phyloP scores from a whole-genome alignment of 2,797 vertebrate genomes.

The Acanthopagrus latus region DNA sequence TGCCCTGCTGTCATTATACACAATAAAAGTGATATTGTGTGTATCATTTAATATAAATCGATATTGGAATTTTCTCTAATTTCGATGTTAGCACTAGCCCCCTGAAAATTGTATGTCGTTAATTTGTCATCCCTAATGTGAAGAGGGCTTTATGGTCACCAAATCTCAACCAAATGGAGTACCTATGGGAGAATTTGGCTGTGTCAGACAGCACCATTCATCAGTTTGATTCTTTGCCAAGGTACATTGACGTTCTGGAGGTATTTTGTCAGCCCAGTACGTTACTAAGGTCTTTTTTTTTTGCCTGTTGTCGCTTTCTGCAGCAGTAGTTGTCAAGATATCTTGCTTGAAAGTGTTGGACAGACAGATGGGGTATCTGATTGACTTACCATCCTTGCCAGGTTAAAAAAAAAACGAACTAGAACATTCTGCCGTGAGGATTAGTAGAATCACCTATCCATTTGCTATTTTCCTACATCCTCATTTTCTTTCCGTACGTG shows the following conservation, averaged over 20 bases:
- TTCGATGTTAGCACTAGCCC: no score
- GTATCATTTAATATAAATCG: no score
- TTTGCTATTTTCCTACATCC: background rate
- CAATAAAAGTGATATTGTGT: no score
- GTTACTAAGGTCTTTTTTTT: background rate
- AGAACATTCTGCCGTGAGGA: background rate
- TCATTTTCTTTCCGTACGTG: background rate
- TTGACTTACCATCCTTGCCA: background rate
- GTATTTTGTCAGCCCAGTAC: background rate
- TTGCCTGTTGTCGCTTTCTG: background rate
- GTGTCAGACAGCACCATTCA: slow-evolving; percentile 6
- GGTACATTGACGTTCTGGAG: background rate
- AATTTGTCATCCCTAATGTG: no score
- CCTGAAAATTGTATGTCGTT: no score
- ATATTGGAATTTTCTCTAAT: no score
- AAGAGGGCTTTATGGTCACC: background rate
- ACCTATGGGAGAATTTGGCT: background rate
- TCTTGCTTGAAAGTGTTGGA: background rate
- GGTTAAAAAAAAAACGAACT: background rate
- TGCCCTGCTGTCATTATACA: no score
- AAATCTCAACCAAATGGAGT: background rate
- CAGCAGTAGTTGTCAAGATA: background rate
- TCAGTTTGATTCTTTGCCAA: background rate
- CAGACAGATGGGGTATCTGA: background rate
- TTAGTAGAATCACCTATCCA: background rate